Conservation (phyloP, 2,113 vertebrate genomes). For the Pavo muticus region DNA sequence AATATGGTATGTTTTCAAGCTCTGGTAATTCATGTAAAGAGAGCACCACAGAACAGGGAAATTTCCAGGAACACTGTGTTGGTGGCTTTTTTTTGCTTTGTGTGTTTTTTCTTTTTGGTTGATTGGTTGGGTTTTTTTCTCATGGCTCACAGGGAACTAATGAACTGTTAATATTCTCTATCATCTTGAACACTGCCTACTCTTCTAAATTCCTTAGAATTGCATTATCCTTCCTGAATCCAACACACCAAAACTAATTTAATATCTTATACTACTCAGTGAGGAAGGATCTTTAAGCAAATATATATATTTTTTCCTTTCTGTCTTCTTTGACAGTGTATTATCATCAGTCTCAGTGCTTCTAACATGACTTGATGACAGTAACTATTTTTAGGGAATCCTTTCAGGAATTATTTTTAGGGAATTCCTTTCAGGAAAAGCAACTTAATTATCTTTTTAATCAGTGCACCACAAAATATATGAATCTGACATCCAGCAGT, state of each 20-base stretch:
- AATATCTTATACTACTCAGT: neutral
- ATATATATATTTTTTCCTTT: neutral
- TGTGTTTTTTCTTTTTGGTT: neutral
- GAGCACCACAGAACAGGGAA: neutral
- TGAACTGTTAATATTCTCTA: neutral
- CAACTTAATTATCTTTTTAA: slow-evolving; percentile 35
- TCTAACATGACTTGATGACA: neutral
- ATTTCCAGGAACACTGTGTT: neutral
- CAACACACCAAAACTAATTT: neutral
- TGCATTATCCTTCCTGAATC: neutral
- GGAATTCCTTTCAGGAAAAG: neutral
- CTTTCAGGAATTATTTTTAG: slow-evolving; percentile 36
- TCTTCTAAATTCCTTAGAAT: neutral
- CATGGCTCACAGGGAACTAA: neutral
- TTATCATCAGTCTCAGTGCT: neutral
- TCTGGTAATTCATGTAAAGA: neutral
- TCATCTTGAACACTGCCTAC: neutral
- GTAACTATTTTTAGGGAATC: slow-evolving; percentile 31
- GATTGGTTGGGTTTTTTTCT: neutral
- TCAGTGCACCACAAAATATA: slow-evolving; percentile 20
- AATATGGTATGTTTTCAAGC: neutral
- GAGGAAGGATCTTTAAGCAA: neutral
- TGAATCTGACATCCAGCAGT: neutral
- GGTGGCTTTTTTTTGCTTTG: neutral
- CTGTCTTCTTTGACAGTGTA: neutral